Percentiles rank a stretch among this genome's conserved stretches.
phyloP scores from a whole-genome alignment of 2,888 invertebrate species.

The Empis stercorea region DNA sequence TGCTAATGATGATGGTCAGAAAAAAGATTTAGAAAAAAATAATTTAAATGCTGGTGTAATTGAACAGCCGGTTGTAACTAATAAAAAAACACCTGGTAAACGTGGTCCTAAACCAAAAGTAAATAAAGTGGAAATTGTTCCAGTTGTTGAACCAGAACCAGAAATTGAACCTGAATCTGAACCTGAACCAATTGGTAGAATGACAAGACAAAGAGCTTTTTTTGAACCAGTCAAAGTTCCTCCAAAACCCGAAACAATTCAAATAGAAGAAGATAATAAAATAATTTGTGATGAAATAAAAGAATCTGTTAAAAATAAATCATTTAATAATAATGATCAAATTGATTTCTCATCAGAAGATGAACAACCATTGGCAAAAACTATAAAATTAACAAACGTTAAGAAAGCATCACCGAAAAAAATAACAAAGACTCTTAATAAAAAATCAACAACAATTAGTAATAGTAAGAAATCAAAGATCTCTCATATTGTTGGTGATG shows the following conservation, averaged over 20 bases:
- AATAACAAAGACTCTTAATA: slow-evolving; percentile 4
- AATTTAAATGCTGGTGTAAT: slow-evolving; percentile 9
- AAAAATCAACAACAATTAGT: slow-evolving; percentile 8
- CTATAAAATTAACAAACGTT: slow-evolving; percentile 29
- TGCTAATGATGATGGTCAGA: background rate
- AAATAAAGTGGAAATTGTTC: slow-evolving; percentile 11
- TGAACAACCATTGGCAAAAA: slow-evolving; percentile 38
- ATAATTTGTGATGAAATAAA: slow-evolving; percentile 8
- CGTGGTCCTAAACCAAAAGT: slow-evolving; percentile 32
- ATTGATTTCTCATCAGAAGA: slow-evolving; percentile 42
- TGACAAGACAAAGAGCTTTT: slow-evolving; percentile 33
- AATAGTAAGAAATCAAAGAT: background rate
- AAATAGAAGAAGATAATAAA: slow-evolving; percentile 8
- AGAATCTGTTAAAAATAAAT: slow-evolving; percentile 11
- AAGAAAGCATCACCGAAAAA: slow-evolving; percentile 8
- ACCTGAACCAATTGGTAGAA: slow-evolving; percentile 31
- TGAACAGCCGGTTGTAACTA: slow-evolving; percentile 13
- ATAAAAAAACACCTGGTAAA: slow-evolving; percentile 22
- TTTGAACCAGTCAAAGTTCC: slow-evolving; percentile 33
- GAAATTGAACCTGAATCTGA: slow-evolving; percentile 32
- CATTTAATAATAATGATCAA: slow-evolving; percentile 18
- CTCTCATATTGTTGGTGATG: background rate
- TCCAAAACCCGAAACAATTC: background rate
- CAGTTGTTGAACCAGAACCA: background rate
- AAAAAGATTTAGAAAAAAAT: slow-evolving; percentile 5